Base-by-base conservation (phyloP, 2,113 vertebrate genomes). In the Poeciliopsis retropinna region DNA sequence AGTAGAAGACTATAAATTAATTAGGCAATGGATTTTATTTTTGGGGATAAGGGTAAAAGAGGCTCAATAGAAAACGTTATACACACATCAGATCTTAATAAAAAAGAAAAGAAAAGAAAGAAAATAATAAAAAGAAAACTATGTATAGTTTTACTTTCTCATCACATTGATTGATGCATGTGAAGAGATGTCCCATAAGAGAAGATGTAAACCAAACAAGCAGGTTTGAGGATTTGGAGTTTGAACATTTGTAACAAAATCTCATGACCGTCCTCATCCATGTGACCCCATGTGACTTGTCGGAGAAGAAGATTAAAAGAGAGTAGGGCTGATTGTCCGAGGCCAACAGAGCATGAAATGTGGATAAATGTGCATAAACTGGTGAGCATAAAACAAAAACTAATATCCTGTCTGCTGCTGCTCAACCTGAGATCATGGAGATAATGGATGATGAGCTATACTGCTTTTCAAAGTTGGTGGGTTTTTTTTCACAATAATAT, bases 211-310 rank as follows among this genome's bases (percentile, higher is more conserved):
- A 70, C 30, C 15, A 28, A 63, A 27, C 37, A n/a, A 30, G 62
- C 37, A 63, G 19, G 29, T 57, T 28, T 54, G 47, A 13, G 17
- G 75, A n/a, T 60, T 19, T 66, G 39, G 60, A 39, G n/a, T 66
- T 37, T 51, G 51, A 12, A 14, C 13, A 32, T 83, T 12, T 83
- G 60, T 63, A 19, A 60, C 66, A 11, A 67, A 75, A 70, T 87
- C 91, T 89, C 79, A 88, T 93, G 91, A 92, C 90, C 72, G 64
- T 71, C 81, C 51, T 81, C 78, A 84, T 64, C 71, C 92, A 87
- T 82, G 75, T 92, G 87, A 89, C 73, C 76, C 64, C 88, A 83
- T 87, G 84, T 79, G 88, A 92, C 79, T 80, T 63, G n/a, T 62
- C 64, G 60, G 37, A 32, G 62, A 69, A 39, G 27, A 80, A 32